phyloP scores from a whole-genome alignment of 2,888 invertebrate genomes.

The Neoitamus cyanurus region DNA sequence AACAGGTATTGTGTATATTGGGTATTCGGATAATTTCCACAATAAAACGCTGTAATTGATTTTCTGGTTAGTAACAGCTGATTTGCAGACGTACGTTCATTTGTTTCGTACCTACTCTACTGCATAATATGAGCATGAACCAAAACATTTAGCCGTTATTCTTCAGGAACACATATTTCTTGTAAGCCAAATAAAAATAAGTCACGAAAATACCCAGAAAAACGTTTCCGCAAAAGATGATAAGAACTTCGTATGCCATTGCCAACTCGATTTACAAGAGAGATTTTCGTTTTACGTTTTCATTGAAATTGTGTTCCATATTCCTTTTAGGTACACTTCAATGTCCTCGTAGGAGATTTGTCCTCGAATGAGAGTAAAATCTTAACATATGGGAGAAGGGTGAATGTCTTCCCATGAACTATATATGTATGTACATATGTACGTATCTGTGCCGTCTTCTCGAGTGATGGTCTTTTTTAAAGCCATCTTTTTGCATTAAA shows the following conservation, averaged over 20 bases:
- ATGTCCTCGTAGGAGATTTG: background rate
- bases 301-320: background rate
- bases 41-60: too few relatives aligned
- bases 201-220: background rate
- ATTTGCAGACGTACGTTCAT: too few relatives aligned
- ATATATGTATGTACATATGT: background rate
- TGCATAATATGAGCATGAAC: too few relatives aligned
- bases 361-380: background rate
- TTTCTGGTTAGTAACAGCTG: too few relatives aligned
- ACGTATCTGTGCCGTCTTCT: background rate
- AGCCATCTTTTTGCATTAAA: background rate
- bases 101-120: too few relatives aligned
- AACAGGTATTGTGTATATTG: background rate
- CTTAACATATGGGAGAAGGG: background rate
- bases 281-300: background rate
- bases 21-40: too few relatives aligned
- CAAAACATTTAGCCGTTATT: background rate
- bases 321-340: background rate
- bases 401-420: background rate
- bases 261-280: background rate
- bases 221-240: background rate
- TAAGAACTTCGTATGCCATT: background rate
- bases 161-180: background rate
- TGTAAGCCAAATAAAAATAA: background rate
- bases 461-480: background rate